A percentile compares a stretch with the other conserved stretches of the same genome.
Evolutionary conservation across 2,888 invertebrate species (phyloP).

Genomic region (Caenorhabditis panamensis): DNA sequence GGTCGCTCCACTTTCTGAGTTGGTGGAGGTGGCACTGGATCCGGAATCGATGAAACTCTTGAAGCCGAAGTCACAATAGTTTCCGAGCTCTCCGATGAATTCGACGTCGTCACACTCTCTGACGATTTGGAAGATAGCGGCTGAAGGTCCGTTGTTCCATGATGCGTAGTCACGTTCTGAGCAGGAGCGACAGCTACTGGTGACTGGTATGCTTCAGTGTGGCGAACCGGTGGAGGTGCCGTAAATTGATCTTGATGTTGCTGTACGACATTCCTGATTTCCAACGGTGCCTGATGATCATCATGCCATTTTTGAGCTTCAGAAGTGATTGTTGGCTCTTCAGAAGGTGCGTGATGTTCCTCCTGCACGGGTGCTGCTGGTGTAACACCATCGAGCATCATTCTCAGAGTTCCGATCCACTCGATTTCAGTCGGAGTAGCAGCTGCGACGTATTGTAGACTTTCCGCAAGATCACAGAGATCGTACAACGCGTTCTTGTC

Average conservation of each 20-base stretch:
- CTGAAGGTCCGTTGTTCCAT: not conserved
- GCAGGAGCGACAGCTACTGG: not conserved
- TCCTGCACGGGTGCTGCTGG: not conserved
- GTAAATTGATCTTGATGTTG: not conserved
- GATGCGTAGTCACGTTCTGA: not conserved
- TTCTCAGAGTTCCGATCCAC: constrained; percentile 66
- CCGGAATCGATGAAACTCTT: not conserved
- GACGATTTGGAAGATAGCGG: not conserved
- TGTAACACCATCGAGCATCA: constrained; percentile 36
- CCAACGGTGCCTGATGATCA: constrained; percentile 66
- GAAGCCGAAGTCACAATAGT: not conserved
- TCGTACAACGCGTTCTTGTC: constrained; percentile 53
- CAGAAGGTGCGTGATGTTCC: not conserved
- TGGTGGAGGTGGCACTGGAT: not conserved
- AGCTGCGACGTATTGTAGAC: constrained; percentile 54
- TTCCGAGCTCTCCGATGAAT: not conserved
- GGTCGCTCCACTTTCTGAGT: not conserved
- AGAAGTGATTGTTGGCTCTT: constrained; percentile 25
- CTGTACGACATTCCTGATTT: constrained; percentile 44
- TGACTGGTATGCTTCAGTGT: not conserved
- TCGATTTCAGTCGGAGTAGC: constrained; percentile 56
- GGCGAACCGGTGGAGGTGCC: not conserved
- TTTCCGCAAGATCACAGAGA: constrained; percentile 74
- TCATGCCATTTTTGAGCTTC: constrained; percentile 72
- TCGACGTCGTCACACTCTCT: not conserved